Evolutionary conservation across 2,113 vertebrate genomes (phyloP).

Genomic region (Alouatta palliata): DNA sequence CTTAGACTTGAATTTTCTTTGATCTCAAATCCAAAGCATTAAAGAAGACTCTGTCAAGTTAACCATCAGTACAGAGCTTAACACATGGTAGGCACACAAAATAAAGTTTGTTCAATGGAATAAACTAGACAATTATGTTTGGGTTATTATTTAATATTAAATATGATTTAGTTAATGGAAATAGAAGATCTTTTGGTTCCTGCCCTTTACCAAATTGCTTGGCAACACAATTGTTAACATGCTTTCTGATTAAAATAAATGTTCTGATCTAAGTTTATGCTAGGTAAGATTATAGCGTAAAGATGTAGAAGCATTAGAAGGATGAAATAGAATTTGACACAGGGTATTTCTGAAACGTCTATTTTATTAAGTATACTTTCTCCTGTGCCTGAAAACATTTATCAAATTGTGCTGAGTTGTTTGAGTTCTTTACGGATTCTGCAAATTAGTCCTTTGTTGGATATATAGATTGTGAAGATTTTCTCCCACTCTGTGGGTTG

Average conservation of each 20-base stretch:
- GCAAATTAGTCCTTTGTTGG: too few species aligned
- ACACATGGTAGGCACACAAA: not conserved
- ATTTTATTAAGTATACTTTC: slow-evolving; percentile 39
- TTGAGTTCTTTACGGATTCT: too few species aligned
- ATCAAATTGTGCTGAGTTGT: not conserved
- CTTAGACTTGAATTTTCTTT: slow-evolving; percentile 40
- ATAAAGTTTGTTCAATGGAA: not conserved
- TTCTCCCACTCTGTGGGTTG: too few species aligned
- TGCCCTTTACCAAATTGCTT: slow-evolving; percentile 54
- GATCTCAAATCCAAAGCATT: not conserved
- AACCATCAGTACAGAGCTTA: not conserved
- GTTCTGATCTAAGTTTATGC: slow-evolving; percentile 58
- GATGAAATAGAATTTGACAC: slow-evolving; percentile 34
- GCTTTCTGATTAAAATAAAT: slow-evolving; percentile 72
- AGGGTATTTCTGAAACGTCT: slow-evolving; percentile 31
- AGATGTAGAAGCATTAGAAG: slow-evolving; percentile 54
- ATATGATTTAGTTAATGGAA: slow-evolving; percentile 61
- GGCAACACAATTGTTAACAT: slow-evolving; percentile 63
- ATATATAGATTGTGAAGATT: too few species aligned
- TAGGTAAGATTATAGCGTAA: slow-evolving; percentile 52
- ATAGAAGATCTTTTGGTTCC: slow-evolving; percentile 47
- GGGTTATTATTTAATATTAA: slow-evolving; percentile 47
- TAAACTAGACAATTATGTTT: slow-evolving; percentile 17
- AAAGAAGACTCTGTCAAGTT: not conserved
- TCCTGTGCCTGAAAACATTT: slow-evolving; percentile 16